These are phyloP conservation scores for Megaustenia siamemsis DNA, from an alignment of 2,888 invertebrate species.

Conservation along the genomic window DNA sequence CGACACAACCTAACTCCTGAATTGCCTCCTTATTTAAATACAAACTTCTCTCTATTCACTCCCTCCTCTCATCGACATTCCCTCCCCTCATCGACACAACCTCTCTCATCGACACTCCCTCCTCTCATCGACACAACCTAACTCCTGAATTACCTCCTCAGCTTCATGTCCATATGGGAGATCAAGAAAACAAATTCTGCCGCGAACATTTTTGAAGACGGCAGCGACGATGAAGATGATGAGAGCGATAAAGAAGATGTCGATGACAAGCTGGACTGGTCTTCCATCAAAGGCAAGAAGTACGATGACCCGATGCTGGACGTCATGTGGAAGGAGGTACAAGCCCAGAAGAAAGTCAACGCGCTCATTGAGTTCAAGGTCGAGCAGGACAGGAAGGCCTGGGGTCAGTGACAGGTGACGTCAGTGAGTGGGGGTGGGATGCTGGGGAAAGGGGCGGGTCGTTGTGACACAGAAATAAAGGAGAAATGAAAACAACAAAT, in stretches of 20 bases:
- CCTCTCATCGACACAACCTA: neutral
- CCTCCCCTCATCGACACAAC: neutral
- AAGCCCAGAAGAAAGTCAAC: conserved; percentile 8
- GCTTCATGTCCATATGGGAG: neutral
- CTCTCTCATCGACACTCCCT: neutral
- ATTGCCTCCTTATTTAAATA: neutral
- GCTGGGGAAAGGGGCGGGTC: no score
- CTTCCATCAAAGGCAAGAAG: neutral
- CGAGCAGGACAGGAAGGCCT: conserved; percentile 28
- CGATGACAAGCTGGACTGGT: neutral
- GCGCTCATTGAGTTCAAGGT: conserved; percentile 1
- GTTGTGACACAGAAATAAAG: no score
- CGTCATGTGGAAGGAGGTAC: conserved; percentile 27
- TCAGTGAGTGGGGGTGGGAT: no score
- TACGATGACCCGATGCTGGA: conserved; percentile 42
- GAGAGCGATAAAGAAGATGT: neutral
- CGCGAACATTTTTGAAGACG: neutral
- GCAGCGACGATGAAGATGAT: neutral
- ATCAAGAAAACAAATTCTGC: neutral
- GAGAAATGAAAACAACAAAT: no score
- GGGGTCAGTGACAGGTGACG: conserved; percentile 37
- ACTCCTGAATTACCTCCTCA: neutral
- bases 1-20: neutral
- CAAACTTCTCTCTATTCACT: neutral
- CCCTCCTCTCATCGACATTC: neutral